These are phyloP conservation scores for Boulengeromyrus knoepffleri DNA, from an alignment of 2,113 vertebrate species.

Conservation along the genomic window DNA sequence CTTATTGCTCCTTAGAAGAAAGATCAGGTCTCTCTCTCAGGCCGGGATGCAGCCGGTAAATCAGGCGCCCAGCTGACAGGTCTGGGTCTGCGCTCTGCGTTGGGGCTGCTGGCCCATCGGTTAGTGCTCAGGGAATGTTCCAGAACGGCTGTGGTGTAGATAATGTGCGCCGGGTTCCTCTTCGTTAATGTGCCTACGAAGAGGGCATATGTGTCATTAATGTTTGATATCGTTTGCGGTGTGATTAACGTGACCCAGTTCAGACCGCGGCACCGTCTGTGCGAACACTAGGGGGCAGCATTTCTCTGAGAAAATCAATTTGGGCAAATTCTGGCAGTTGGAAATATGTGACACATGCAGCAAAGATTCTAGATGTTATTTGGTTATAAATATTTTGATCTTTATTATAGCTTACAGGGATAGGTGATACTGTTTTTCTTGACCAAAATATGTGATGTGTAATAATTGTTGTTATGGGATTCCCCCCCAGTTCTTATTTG, in stretches of 20 bases:
- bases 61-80: constrained; percentile 10
- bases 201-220: background rate
- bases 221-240: background rate
- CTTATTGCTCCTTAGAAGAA: constrained; percentile 28
- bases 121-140: constrained; percentile 9
- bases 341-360: background rate
- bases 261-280: background rate
- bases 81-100: background rate
- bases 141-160: background rate
- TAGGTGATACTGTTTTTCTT: background rate
- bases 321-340: background rate
- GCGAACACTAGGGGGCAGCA: constrained; percentile 50
- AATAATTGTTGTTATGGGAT: background rate
- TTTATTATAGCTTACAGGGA: background rate
- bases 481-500: background rate
- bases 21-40: constrained; percentile 45
- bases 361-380: background rate
- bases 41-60: constrained; percentile 6
- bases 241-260: background rate
- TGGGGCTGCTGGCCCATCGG: background rate
- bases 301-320: constrained; percentile 35
- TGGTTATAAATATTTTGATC: background rate
- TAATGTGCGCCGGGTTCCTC: constrained; percentile 2
- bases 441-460: background rate
- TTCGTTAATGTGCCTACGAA: constrained; percentile 5